Percentiles rank a stretch among this genome's conserved stretches.
These are phyloP conservation scores for Frankliniella fusca DNA, from an alignment of 2,888 invertebrate species.

Conservation along the genomic window DNA sequence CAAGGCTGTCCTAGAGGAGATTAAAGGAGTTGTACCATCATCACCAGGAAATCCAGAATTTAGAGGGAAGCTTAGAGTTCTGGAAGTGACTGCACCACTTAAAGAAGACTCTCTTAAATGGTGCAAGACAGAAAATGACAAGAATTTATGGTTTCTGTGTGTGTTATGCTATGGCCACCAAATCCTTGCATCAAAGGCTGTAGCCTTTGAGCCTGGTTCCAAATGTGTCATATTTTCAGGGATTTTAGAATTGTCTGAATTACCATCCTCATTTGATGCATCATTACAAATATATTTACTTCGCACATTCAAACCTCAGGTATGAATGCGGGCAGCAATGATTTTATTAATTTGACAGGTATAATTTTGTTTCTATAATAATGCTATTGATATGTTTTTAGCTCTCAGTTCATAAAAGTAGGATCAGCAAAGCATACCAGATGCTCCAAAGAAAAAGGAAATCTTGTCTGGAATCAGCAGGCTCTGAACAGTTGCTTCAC, in stretches of 20 bases:
- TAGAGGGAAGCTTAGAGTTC: neutral
- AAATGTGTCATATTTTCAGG: neutral
- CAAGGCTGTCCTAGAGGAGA: neutral
- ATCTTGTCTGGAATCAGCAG: neutral
- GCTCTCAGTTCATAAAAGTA: neutral
- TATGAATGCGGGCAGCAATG: neutral
- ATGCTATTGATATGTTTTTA: neutral
- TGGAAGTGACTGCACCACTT: neutral
- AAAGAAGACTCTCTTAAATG: neutral
- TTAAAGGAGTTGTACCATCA: neutral
- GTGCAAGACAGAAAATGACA: neutral
- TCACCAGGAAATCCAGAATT: neutral
- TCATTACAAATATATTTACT: neutral
- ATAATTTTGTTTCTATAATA: neutral
- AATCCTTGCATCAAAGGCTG: neutral
- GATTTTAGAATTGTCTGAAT: neutral
- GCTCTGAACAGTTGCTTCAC: constrained; percentile 6
- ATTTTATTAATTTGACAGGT: too few species aligned
- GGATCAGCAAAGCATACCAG: neutral
- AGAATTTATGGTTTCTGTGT: neutral
- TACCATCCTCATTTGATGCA: neutral
- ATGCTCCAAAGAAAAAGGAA: neutral
- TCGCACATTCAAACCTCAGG: constrained; percentile 16
- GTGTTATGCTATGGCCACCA: neutral
- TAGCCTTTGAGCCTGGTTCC: neutral